Evolutionary conservation across 1,140 invertebrate species (phyloP), one percentile per base, ranked within the genome.

Genomic region (Bicyclus anynana): DNA sequence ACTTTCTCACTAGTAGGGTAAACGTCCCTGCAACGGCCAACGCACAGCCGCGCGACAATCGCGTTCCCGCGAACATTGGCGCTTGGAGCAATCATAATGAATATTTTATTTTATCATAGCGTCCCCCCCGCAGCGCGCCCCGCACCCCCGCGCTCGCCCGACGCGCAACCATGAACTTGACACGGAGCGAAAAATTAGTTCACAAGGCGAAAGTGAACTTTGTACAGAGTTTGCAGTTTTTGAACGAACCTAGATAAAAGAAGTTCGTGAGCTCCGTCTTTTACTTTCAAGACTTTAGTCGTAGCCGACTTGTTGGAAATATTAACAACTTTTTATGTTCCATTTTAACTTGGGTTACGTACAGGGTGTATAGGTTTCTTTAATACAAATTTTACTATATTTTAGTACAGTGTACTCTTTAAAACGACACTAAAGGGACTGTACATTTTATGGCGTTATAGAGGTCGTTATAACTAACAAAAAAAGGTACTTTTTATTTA

Each of bases 71-170:
- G 80, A 80, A 74, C 71, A 74, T 72, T 73, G 72, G 69, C 76
- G 78, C 76, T 75, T 62, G 67, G 74, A 78, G 80, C 81, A 81
- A 84, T 85, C 80, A 84, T 87, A 87, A 87, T 87, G 84, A 87
- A 87, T 87, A 87, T 87, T 87, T 87, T 87, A 87, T 85, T 85
- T 87, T 82, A 85, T 84, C 81, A 82, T 77, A 83, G 74, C 79
- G 57, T 58, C 58, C 60, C 59, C 65, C 62, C 59, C 62, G 40
- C 70, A 53, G 62, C 9, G 9, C 1, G 7, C 20, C 48, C 61
- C 55, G 16, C 38, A 37, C 55, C 55, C 52, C 63, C 47, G 35
- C 61, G 14, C 60, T 27, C 65, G 62, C 48, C 53, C 61, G 13
- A n/a, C n/a, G 71, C 59, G 42, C 74, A 82, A 68, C 84, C 81